A percentile compares a stretch with the other conserved stretches of the same genome.
phyloP scores from a whole-genome alignment of 2,797 vertebrate species.

The Percopsis omiscomaycus region DNA sequence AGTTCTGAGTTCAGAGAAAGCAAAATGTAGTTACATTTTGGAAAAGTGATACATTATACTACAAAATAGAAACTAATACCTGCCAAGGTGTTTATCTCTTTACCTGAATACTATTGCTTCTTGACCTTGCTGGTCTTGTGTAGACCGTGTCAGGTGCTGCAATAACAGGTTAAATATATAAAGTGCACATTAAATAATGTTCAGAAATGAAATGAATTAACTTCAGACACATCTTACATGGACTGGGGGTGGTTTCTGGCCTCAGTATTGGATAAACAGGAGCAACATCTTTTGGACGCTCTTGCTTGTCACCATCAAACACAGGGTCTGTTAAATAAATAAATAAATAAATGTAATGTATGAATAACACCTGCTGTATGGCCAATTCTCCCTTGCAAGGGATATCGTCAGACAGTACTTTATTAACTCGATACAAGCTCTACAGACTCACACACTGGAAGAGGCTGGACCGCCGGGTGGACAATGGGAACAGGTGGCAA shows the following conservation, averaged over 20 bases:
- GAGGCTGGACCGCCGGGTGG: conserved; percentile 51
- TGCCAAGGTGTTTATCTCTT: conserved; percentile 3
- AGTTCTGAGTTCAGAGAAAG: conserved; percentile 70
- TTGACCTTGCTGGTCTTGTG: conserved; percentile 31
- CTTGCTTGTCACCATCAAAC: conserved; percentile 39
- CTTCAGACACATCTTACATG: conserved; percentile 55
- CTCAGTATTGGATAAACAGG: conserved; percentile 36
- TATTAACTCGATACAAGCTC: too few relatives aligned
- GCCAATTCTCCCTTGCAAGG: too few relatives aligned
- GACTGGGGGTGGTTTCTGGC: conserved; percentile 30
- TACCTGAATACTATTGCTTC: conserved; percentile 74
- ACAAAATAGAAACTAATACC: not conserved
- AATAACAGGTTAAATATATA: conserved; percentile 6
- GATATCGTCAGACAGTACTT: too few relatives aligned
- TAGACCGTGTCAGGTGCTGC: conserved; percentile 59
- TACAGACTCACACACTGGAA: conserved; percentile 69
- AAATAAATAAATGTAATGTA: not conserved
- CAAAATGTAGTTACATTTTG: not conserved
- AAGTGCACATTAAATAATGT: conserved; percentile 8
- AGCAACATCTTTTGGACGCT: conserved; percentile 5
- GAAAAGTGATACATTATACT: not conserved
- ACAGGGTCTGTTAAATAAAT: conserved; percentile 41
- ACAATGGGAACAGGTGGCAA: conserved; percentile 16
- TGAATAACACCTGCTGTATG: too few relatives aligned
- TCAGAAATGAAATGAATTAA: not conserved